Percentiles rank a stretch among this genome's conserved stretches.
Conservation (phyloP, 2,888 invertebrate genomes). For the Drosophila putrida region DNA sequence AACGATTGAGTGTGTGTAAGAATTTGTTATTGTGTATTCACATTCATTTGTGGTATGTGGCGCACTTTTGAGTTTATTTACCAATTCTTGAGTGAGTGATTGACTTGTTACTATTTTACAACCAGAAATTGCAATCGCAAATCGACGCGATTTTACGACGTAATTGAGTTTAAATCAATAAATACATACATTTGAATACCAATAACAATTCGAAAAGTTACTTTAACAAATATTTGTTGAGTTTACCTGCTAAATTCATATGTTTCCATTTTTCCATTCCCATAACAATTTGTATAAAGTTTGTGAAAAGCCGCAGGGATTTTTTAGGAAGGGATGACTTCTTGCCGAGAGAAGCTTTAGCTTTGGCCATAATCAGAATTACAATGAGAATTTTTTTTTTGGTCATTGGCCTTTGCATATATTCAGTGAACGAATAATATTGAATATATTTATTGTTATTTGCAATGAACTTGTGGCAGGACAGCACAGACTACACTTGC, state of each 20-base stretch:
- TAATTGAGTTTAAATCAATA: conserved; percentile 31
- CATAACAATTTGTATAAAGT: conserved; percentile 36
- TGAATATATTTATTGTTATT: conserved; percentile 70
- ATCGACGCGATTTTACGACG: conserved; percentile 43
- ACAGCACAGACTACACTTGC: conserved; percentile 16
- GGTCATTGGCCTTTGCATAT: conserved; percentile 67
- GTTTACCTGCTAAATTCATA: conserved; percentile 2
- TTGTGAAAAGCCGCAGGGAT: conserved; percentile 1
- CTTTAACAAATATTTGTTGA: background rate
- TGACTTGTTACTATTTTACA: conserved; percentile 53
- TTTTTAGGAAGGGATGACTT: background rate
- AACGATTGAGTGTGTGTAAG: conserved; percentile 6
- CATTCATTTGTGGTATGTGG: conserved; percentile 33
- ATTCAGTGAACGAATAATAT: conserved; percentile 56
- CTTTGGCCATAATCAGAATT: conserved; percentile 31
- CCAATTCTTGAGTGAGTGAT: conserved; percentile 50
- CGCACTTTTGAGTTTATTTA: conserved; percentile 42
- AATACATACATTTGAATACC: conserved; percentile 4
- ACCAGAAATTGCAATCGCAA: conserved; percentile 28
- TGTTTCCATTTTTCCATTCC: background rate
- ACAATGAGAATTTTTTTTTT: conserved; percentile 38
- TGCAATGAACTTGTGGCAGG: conserved; percentile 62
- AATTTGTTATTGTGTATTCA: conserved; percentile 16
- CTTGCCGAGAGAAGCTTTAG: conserved; percentile 1
- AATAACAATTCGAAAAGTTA: conserved; percentile 11